Conservation (phyloP, 2,888 invertebrate species). For the Tricholauxania praeusta region DNA sequence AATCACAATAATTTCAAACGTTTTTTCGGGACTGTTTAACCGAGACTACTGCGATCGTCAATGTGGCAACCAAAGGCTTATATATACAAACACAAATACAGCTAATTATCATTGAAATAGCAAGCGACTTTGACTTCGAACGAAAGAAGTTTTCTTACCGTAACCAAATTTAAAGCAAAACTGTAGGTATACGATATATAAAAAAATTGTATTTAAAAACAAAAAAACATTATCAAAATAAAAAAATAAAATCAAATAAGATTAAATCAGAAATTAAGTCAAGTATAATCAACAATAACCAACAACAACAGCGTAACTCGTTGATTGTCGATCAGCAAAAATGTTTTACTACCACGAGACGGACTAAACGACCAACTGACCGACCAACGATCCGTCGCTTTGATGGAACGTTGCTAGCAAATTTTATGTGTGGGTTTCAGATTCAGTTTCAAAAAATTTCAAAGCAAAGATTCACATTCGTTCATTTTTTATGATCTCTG, state of each 20-base stretch:
- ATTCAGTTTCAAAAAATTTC: too few relatives aligned
- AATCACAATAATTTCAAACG: constrained; percentile 13
- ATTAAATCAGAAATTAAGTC: constrained; percentile 11
- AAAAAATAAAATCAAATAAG: constrained; percentile 9
- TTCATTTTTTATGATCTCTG: too few relatives aligned
- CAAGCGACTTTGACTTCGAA: not conserved
- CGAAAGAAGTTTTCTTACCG: constrained; percentile 43
- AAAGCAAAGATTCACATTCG: not conserved
- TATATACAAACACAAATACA: constrained; percentile 42
- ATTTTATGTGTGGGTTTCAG: not conserved
- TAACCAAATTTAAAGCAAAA: constrained; percentile 16
- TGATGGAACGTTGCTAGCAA: not conserved
- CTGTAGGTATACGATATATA: not conserved
- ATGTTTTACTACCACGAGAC: too few relatives aligned
- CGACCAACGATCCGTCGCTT: not conserved
- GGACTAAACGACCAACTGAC: not conserved
- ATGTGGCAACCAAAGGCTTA: constrained; percentile 46
- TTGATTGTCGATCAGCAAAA: constrained; percentile 32
- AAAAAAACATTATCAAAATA: not conserved
- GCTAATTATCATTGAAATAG: constrained; percentile 38
- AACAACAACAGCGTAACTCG: not conserved
- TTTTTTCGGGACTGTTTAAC: constrained; percentile 36
- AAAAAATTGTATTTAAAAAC: not conserved
- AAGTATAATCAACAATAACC: not conserved
- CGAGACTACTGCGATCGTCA: constrained; percentile 41